Percentiles rank a stretch among this genome's conserved stretches.
phyloP scores from a whole-genome alignment of 2,888 invertebrate genomes.

The Ormyrus labotus region DNA sequence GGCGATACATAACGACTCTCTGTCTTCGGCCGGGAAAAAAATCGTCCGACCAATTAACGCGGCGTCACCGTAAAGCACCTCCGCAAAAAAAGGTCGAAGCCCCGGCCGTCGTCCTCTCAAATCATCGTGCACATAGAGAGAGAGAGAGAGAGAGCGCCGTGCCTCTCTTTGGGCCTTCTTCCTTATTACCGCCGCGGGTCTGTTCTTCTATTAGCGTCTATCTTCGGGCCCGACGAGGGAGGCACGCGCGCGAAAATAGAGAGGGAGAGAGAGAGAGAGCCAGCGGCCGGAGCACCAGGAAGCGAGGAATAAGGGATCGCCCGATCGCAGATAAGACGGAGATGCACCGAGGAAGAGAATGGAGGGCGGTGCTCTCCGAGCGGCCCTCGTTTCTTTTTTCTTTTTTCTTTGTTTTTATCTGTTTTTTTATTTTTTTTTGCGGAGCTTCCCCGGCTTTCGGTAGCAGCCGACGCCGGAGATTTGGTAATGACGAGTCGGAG shows the following conservation, averaged over 20 bases:
- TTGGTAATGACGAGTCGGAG: neutral
- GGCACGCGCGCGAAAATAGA: slow-evolving; percentile 6
- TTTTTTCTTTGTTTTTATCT: too few species aligned
- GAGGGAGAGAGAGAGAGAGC: too few species aligned
- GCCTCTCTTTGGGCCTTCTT: neutral
- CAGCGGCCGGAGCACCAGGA: too few species aligned
- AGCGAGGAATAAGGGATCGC: too few species aligned
- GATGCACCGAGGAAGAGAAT: neutral
- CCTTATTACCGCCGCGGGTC: neutral
- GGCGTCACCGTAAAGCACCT: neutral
- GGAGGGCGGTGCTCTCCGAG: neutral
- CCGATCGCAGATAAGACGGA: too few species aligned
- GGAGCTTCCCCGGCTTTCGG: slow-evolving; percentile 1
- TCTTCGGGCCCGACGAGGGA: neutral
- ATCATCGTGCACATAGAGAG: neutral
- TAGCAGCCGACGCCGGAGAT: neutral
- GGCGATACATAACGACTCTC: neutral
- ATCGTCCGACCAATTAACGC: neutral
- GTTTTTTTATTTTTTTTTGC: neutral
- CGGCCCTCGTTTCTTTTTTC: neutral
- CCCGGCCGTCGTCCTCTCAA: neutral
- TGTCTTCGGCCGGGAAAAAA: neutral
- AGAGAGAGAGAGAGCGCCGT: too few species aligned
- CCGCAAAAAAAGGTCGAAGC: neutral
- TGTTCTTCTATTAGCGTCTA: neutral